Conservation (phyloP, 2,888 invertebrate species). For the Galerucella nymphaeae region DNA sequence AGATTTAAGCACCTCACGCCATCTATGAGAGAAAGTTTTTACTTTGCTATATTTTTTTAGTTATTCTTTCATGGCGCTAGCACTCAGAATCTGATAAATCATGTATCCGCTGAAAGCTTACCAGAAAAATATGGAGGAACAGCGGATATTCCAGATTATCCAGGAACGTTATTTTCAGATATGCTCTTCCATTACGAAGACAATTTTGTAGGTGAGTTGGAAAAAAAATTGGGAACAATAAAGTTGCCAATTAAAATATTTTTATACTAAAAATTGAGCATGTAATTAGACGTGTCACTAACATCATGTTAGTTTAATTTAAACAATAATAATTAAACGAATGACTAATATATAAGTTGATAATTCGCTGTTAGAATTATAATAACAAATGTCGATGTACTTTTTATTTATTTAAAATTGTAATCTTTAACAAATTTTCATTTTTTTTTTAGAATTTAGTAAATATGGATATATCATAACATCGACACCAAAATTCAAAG, state of each 20-base stretch:
- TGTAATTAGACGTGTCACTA: not conserved
- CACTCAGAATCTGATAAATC: conserved; percentile 69
- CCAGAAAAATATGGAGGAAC: conserved; percentile 76
- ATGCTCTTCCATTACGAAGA: conserved; percentile 75
- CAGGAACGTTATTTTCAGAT: conserved; percentile 74
- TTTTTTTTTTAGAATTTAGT: conserved; percentile 71
- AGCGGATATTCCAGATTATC: conserved; percentile 71
- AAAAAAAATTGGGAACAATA: too few relatives aligned
- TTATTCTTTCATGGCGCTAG: conserved; percentile 81
- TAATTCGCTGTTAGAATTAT: not conserved
- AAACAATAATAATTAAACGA: too few relatives aligned
- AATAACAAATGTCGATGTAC: too few relatives aligned
- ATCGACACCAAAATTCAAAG: not conserved
- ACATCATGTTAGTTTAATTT: not conserved
- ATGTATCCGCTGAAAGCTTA: conserved; percentile 71
- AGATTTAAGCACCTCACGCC: too few relatives aligned
- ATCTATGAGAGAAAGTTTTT: not conserved
- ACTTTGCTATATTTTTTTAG: conserved; percentile 55
- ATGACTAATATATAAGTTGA: not conserved
- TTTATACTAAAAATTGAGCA: too few relatives aligned
- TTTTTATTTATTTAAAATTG: not conserved
- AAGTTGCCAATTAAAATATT: too few relatives aligned
- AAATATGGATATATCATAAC: conserved; percentile 68
- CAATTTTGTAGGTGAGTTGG: conserved; percentile 73
- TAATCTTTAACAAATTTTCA: conserved; percentile 29